Base-by-base conservation (phyloP, 2,797 vertebrate genomes). In the Lateolabrax maculatus region DNA sequence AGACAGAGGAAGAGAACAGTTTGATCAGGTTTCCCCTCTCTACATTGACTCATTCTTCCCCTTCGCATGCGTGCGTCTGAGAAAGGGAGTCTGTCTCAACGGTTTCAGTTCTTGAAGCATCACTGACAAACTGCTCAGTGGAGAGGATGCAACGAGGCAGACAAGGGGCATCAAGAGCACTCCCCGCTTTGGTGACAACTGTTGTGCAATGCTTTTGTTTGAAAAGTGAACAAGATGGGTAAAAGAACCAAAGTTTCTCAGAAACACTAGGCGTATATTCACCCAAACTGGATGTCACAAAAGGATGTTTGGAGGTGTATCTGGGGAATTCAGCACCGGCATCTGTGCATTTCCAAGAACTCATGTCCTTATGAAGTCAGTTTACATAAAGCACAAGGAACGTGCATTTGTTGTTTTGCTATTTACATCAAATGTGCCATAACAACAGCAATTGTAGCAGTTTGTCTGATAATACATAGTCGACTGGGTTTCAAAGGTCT, bases 31-130 rank as follows among this genome's bases (percentile, higher is more conserved):
- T 95, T 95, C 94, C 93, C 92, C 91, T 92, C 85, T 76, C 69
- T 51, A 80, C 80, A 92, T 94, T 95, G 95, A 96, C 93, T 96
- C 95, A 96, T 95, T 95, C 90, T 91, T 92, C 92, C 93, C 93
- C 89, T 94, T 92, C 70, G 56, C 52, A 31, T 89, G 86, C 68
- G 69, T 86, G 82, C 15, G 31, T 89, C 86, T 90, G 84, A 90
- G 52, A 90, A 77, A 90, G 53, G 75, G 81, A 91, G 87, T 75
- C 85, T 88, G 86, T 86, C 81, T 87, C 84, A 94, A 94, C 88
- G 84, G 93, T 94, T 94, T 95, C 93, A 87, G 84, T 93, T 93
- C 89, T 90, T 90, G 57, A 90, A 89, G 88, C 80, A 81, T 86
- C 80, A 91, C 83, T 87, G 89, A 90, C 84, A 87, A 87, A 85